Evolutionary conservation across 2,113 vertebrate species (phyloP), one percentile per base, ranked within the genome.

Genomic region (Scomber japonicus): DNA sequence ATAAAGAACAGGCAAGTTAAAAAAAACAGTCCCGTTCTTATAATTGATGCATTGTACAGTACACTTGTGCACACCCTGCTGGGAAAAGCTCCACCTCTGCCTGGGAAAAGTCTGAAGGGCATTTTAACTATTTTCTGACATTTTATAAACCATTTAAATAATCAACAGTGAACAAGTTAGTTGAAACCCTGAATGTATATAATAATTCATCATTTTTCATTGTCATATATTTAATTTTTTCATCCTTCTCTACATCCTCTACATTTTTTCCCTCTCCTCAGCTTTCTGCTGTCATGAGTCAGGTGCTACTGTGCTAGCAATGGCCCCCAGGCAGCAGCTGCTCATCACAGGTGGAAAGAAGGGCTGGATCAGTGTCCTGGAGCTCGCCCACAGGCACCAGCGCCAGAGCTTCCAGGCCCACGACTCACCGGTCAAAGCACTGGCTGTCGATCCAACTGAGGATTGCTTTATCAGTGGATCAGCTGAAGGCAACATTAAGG

Each of bases 401-500:
- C 95, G 95, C 0, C 97, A 98, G 71, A 95, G 96, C 86, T 97
- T 99, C 87, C 98, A 98, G 94, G 98, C 97, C 75, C 98, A 99
- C 55, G 98, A 99, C 93, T 99, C 98, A 1, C 95, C 97, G 11
- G 93, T 99, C 66, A 99, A 99, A 94, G 97, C 98, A 0, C 94
- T 99, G 91, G 96, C 97, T 50, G 90, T 99, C 16, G 96, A 97
- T 89, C 93, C 96, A 71, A 96, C 96, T 0, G 98, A 99, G 89
- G 95, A 96, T 84, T 97, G 96, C 88, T 98, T 99, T 82, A 96
- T 99, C 89, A 99, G 98, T 35, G 98, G 98, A 81, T 99, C 98
- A 54, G 96, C 98, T 0, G 98, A 99, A 94, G 98, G 98, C 83
- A 99, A 96, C 92, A 97, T 99, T 85, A 99, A 98, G 98, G 98